Percentiles rank a stretch among this genome's conserved stretches.
Evolutionary conservation across 2,888 invertebrate species (phyloP).

Genomic region (Ferdinandea cuprea): DNA sequence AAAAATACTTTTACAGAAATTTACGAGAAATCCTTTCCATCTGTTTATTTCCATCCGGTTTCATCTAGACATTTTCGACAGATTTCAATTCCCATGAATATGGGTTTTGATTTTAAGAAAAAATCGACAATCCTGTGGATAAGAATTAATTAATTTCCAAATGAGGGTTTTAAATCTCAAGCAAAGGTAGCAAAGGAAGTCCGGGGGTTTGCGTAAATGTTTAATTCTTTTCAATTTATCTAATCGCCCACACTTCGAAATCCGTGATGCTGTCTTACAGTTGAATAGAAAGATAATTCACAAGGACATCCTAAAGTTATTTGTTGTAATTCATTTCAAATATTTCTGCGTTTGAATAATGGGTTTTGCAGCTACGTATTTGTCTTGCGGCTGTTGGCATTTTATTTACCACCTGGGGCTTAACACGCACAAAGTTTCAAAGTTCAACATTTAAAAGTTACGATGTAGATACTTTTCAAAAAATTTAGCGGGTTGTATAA

Average conservation of each 20-base stretch:
- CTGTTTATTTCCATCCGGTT: no score
- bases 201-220: neutral
- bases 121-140: neutral
- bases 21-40: no score
- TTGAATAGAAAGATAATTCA: neutral
- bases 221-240: neutral
- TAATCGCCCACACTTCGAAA: neutral
- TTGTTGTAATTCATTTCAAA: conserved; percentile 19
- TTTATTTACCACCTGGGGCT: conserved; percentile 4
- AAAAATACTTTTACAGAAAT: no score
- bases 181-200: conserved; percentile 7
- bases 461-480: neutral
- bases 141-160: conserved; percentile 20
- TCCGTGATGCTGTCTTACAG: neutral
- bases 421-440: conserved; percentile 29
- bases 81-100: neutral
- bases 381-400: conserved; percentile 9
- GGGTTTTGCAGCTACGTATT: conserved; percentile 19
- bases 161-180: conserved; percentile 14
- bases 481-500: conserved; percentile 9
- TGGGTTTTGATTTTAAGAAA: neutral
- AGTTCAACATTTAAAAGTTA: conserved; percentile 25
- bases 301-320: conserved; percentile 3
- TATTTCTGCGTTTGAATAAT: conserved; percentile 4
- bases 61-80: no score